Percentiles rank a stretch among this genome's conserved stretches.
These are phyloP conservation scores for Rana temporaria DNA, from an alignment of 2,113 vertebrate genomes.

Conservation along the genomic window DNA sequence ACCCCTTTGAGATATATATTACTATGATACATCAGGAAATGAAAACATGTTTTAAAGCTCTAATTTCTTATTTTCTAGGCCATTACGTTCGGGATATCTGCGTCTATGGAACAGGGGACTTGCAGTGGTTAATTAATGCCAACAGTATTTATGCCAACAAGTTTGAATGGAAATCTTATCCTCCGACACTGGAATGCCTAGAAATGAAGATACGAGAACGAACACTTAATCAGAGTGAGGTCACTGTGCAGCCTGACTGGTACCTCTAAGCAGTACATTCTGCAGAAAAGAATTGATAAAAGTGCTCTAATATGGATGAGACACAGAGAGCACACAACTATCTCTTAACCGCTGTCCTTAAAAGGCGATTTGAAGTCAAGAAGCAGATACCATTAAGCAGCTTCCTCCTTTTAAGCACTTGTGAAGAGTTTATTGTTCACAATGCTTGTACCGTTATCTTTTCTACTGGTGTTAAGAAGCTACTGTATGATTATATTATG, in stretches of 20 bases:
- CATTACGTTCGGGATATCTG: slow-evolving; percentile 75
- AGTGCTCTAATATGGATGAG: slow-evolving; percentile 9
- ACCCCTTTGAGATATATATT: too few species aligned
- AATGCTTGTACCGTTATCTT: neutral
- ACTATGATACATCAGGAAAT: too few species aligned
- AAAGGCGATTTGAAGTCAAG: slow-evolving; percentile 30
- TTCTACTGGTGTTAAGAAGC: neutral
- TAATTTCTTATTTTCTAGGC: slow-evolving; percentile 62
- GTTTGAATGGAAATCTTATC: slow-evolving; percentile 74
- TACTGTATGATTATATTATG: neutral
- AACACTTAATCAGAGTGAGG: slow-evolving; percentile 72
- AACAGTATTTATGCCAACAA: slow-evolving; percentile 77
- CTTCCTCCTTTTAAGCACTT: neutral
- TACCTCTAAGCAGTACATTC: slow-evolving; percentile 65
- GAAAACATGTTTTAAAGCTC: too few species aligned
- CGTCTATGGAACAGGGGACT: slow-evolving; percentile 75
- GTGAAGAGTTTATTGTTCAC: neutral
- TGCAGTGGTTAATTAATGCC: slow-evolving; percentile 72
- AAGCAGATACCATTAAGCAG: slow-evolving; percentile 40
- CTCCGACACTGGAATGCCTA: slow-evolving; percentile 76
- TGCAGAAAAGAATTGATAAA: slow-evolving; percentile 27
- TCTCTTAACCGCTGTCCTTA: slow-evolving; percentile 6
- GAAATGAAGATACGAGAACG: slow-evolving; percentile 73
- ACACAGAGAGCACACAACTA: slow-evolving; percentile 6
- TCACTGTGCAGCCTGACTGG: slow-evolving; percentile 69